Evolutionary conservation across 2,888 invertebrate genomes (phyloP).

Genomic region (Leucoptera coffeella): DNA sequence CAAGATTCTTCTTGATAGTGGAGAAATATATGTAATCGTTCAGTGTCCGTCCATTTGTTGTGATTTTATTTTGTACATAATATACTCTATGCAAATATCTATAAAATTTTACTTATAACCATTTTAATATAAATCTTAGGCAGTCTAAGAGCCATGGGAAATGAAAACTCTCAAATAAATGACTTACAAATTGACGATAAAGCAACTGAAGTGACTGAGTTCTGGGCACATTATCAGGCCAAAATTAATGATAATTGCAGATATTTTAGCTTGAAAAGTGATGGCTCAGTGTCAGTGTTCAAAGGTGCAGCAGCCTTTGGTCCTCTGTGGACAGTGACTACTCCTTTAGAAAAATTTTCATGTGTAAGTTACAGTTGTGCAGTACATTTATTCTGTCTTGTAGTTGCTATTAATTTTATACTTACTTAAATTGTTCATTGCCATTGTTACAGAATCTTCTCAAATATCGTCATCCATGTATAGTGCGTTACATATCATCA

Average conservation of each 20-base stretch:
- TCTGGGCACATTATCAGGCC: conserved; percentile 68
- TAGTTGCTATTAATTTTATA: too few relatives aligned
- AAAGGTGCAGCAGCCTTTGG: conserved; percentile 65
- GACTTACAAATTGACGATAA: conserved; percentile 71
- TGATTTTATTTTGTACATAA: background rate
- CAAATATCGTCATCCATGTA: conserved; percentile 81
- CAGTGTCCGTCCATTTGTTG: too few relatives aligned
- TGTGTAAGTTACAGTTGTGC: conserved; percentile 67
- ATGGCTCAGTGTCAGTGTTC: conserved; percentile 65
- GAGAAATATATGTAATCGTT: too few relatives aligned
- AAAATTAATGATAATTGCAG: conserved; percentile 51
- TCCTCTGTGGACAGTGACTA: conserved; percentile 57
- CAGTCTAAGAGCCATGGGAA: conserved; percentile 58
- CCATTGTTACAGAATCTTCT: conserved; percentile 76
- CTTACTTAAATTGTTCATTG: too few relatives aligned
- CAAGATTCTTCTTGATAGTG: too few relatives aligned
- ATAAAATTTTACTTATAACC: background rate
- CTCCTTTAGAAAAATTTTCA: conserved; percentile 69
- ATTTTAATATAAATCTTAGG: background rate
- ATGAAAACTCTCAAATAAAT: conserved; percentile 65
- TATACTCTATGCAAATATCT: conserved; percentile 1
- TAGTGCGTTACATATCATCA: conserved; percentile 74
- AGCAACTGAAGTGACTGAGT: conserved; percentile 70
- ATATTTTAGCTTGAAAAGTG: conserved; percentile 44
- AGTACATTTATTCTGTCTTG: too few relatives aligned